phyloP scores from a whole-genome alignment of 2,113 vertebrate genomes.

The Alosa alosa region DNA sequence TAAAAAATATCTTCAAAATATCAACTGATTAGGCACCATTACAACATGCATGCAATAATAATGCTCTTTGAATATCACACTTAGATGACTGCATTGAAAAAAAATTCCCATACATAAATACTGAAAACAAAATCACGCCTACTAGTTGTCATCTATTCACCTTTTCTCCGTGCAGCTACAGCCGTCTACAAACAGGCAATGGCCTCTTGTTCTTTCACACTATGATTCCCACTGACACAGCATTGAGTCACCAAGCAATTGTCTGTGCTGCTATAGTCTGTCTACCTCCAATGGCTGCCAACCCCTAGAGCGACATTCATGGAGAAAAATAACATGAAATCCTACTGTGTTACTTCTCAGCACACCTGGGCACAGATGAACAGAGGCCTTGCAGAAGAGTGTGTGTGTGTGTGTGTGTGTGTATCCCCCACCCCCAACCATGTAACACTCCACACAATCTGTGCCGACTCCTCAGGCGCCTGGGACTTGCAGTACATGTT shows the following conservation, averaged over 20 bases:
- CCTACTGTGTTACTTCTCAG: not conserved
- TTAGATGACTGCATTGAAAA: no score
- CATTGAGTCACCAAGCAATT: not conserved
- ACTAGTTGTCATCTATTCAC: not conserved
- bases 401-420: no score
- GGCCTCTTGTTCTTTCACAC: not conserved
- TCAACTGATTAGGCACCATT: no score
- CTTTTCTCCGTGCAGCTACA: not conserved
- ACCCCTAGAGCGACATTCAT: not conserved
- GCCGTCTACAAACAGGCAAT: not conserved
- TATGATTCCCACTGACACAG: not conserved
- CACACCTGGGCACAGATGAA: not conserved
- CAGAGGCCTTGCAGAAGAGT: not conserved
- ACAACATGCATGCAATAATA: no score
- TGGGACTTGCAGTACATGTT: not conserved
- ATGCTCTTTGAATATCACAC: no score
- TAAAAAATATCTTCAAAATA: not conserved
- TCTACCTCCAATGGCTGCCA: not conserved
- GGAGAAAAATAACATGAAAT: not conserved
- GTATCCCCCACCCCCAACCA: no score
- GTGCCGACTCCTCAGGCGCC: not conserved
- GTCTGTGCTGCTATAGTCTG: not conserved
- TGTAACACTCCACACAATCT: not conserved
- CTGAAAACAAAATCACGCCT: not conserved
- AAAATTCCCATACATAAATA: not conserved